Base-by-base conservation (phyloP, 1,140 invertebrate genomes). In the Heliothis virescens region DNA sequence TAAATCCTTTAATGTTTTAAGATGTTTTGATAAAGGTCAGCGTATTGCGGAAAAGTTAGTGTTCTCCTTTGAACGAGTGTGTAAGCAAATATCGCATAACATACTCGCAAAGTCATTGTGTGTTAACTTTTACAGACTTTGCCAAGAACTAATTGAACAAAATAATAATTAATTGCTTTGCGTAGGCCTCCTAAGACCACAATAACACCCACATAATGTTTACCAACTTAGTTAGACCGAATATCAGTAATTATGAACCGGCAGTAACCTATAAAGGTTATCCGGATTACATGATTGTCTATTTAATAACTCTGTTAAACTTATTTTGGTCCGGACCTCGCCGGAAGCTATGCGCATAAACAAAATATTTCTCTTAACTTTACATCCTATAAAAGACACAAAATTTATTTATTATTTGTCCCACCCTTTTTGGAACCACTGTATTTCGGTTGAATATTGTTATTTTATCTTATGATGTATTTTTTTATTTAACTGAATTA, bases 341-440 rank as follows among this genome's bases (percentile, higher is more conserved):
- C 81, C 81, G 74, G 78, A 79, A 84, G 80, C 76, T 34, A 47
- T n/a, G 59, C 77, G 80, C 83, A 81, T 82, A 81, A 85, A 67
- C 84, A 82, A 84, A 86, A 82, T 81, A 80, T 82, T 75, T 79
- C 77, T 81, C 78, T 71, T 82, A 78, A 81, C 79, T 79, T 82
- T 76, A 80, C 77, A 75, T 81, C 79, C 78, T 82, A 77, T 79
- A 82, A 83, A 82, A 75, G 77, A 77, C 71, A 12, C 69, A 34
- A 63, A 7, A 80, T 83, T 83, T 85, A 82, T 82, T 79, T 80
- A 85, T 83, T 85, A 82, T 82, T 79, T 80, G 74, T 55, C 52
- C 74, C 78, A 63, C 79, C 79, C 79, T 83, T 55, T 69, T 9
- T 34, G 29, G 29, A 34, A 71, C 55, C 71, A 10, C n/a, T 60